Evolutionary conservation across 2,113 vertebrate genomes (phyloP), one percentile per base, ranked within the genome.

Genomic region (Andinoacara biseriatus): DNA sequence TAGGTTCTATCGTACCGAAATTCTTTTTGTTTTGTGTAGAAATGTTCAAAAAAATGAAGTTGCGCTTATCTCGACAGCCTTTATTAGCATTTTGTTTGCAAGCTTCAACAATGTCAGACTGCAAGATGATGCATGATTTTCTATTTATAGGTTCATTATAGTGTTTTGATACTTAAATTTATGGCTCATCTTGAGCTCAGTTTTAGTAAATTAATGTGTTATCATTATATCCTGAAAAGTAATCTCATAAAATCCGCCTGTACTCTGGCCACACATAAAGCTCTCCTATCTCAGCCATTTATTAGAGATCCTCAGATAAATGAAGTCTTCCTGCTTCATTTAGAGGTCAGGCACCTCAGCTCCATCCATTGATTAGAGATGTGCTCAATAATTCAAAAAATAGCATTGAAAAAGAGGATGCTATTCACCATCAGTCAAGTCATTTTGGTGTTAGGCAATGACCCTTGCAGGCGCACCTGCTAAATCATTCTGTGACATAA

Each of bases 381-480:
- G 61, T 83, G 88, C 49, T 90, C 87, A 89, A 91, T 91, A 91
- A 91, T 93, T 93, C 80, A 90, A 88, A 90, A 89, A 83, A 92
- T 90, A 76, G 69, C 80, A 80, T 69, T 4, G 58, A 80, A 87
- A 84, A 84, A 84, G 74, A 87, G 69, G 61, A 59, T 10, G 33
- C 60, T 54, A 85, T 91, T 74, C 58, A 81, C 92, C 88, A 90
- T 89, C 58, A 74, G 46, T 80, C 74, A 81, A 88, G 85, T 87
- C 69, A 76, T 85, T 88, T 81, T 58, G 80, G 85, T 87, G 78
- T 85, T 78, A 31, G 86, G 67, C 87, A 79, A 76, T 79, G 90
- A 91, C 86, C 86, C 87, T 80, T 67, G 80, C 38, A 86, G 84
- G 59, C 78, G 65, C 22, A 54, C 75, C 83, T 62, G 63, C 88